Evolutionary conservation across 2,888 invertebrate genomes (phyloP).

Genomic region (Callimorpha dominula): DNA sequence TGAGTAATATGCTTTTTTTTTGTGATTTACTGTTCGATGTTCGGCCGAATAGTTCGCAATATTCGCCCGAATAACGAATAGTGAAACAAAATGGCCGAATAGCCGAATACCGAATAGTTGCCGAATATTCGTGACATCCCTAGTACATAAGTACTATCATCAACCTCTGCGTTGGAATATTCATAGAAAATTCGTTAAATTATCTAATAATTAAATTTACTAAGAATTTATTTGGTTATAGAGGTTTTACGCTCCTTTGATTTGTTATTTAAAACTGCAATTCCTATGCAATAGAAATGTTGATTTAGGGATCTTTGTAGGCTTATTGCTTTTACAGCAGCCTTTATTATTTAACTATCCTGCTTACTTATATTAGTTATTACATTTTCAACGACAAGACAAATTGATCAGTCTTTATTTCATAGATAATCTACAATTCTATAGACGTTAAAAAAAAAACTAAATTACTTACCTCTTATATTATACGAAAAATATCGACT

Average conservation of each 20-base stretch:
- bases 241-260: neutral
- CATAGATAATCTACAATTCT: neutral
- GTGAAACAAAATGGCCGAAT: too few relatives aligned
- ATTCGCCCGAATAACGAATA: too few relatives aligned
- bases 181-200: too few relatives aligned
- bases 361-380: too few relatives aligned
- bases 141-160: neutral
- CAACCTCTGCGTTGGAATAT: neutral
- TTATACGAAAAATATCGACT: neutral
- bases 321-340: neutral
- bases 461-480: neutral
- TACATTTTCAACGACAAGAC: too few relatives aligned
- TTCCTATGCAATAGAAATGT: neutral
- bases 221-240: neutral
- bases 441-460: too few relatives aligned
- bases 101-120: too few relatives aligned
- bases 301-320: neutral
- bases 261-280: neutral
- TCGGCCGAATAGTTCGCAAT: too few relatives aligned
- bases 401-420: too few relatives aligned
- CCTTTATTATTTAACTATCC: neutral
- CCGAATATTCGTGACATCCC: too few relatives aligned
- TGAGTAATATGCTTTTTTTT: too few relatives aligned
- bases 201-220: neutral
- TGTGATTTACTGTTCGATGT: too few relatives aligned